A percentile compares a stretch with the other conserved stretches of the same genome.
These are phyloP conservation scores for Lipophrys pholis DNA, from an alignment of 2,113 vertebrate genomes.

Conservation along the genomic window DNA sequence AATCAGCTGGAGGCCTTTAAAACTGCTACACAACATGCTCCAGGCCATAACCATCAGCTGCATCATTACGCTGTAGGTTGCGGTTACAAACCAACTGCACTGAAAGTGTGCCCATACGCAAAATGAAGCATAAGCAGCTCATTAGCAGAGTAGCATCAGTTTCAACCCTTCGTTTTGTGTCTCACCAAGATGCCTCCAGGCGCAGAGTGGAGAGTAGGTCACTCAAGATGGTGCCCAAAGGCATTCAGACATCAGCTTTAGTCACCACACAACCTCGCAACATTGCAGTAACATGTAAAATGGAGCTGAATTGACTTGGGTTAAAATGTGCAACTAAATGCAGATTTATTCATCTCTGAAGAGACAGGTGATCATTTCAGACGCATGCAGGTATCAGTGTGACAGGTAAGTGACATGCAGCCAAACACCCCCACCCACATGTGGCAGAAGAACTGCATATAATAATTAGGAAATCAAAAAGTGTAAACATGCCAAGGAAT, in stretches of 20 bases:
- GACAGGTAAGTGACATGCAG: background rate
- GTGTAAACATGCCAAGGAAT: too few relatives aligned
- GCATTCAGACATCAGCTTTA: background rate
- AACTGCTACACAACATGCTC: background rate
- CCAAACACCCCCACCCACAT: too few relatives aligned
- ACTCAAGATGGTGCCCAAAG: background rate
- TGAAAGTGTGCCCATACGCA: background rate
- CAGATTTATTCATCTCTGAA: conserved; percentile 7
- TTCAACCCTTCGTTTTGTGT: background rate
- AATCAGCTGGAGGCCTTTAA: background rate
- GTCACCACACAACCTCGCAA: background rate
- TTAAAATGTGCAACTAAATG: background rate
- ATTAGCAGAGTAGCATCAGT: conserved; percentile 6
- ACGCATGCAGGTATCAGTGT: background rate
- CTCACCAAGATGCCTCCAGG: conserved; percentile 13
- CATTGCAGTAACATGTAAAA: background rate
- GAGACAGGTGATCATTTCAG: background rate
- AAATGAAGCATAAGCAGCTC: background rate
- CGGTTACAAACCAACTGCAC: background rate
- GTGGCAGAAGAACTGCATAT: too few relatives aligned
- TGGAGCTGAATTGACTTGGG: too few relatives aligned
- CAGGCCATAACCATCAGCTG: background rate
- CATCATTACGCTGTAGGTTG: too few relatives aligned
- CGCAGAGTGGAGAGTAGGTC: background rate
- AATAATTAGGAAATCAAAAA: too few relatives aligned